Evolutionary conservation across 2,113 vertebrate species (phyloP), one percentile per base, ranked within the genome.

Genomic region (Cinclus mexicanus): DNA sequence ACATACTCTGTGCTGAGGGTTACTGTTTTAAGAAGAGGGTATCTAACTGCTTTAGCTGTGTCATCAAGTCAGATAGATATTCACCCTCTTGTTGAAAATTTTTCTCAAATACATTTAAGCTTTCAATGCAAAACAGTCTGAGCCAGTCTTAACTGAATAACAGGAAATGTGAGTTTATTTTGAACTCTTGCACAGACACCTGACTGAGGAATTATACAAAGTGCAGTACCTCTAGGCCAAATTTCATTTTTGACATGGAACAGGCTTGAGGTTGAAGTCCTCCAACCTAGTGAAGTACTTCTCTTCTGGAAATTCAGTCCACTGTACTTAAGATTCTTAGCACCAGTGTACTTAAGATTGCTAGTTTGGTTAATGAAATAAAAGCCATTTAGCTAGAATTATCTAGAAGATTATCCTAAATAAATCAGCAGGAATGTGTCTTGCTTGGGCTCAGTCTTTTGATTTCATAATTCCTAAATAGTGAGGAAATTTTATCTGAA

Each of bases 381-480:
- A 89, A 93, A 89, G 35, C 42, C 21, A 28, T 65, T 94, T 92
- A 50, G 31, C 56, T 89, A 56, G 77, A 91, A 52, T 82, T 37
- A 52, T 46, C n/a, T 64, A 53, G 47, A 63, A 70, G 69, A 63
- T 70, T 71, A 67, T 63, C 37, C 57, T 74, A 59, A 74, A 52
- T 90, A 86, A 74, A 67, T 72, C 55, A 60, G 44, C 31, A 55
- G 60, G 65, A 91, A 75, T 84, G 50, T 46, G 4, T 94, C 41
- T 87, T 89, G 22, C 17, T 75, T 3, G 8, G 31, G 11, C 41
- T 93, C 46, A n/a, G 23, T 77, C 22, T 90, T 76, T 77, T 84
- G 69, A 71, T 84, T 95, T 94, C 67, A 35, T 87, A 82, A 28
- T 82, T 92, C 31, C 74, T 64, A 83, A 83, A 59, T 39, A 87